Conservation (phyloP, 2,113 vertebrate genomes). For the Phyllostomus hastatus region DNA sequence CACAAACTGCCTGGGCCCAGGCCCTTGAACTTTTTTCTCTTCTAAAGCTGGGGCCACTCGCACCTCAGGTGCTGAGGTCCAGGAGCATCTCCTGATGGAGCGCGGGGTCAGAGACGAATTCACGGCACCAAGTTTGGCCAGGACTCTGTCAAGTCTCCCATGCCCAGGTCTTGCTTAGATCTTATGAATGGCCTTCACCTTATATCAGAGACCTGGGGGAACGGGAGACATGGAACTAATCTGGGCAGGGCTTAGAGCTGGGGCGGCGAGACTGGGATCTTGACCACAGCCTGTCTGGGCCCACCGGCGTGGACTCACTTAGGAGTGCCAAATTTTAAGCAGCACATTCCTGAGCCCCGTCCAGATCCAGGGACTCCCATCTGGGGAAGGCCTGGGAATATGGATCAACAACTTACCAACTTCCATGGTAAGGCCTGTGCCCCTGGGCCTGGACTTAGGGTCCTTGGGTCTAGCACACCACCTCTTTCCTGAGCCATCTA, state of each 20-base stretch:
- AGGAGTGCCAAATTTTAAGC: background rate
- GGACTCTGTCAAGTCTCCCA: background rate
- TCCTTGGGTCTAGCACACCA: no score
- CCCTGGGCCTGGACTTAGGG: background rate
- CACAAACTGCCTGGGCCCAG: background rate
- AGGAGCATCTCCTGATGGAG: background rate
- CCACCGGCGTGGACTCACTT: background rate
- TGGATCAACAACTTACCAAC: background rate
- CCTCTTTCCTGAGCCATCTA: background rate
- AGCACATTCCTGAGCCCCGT: background rate
- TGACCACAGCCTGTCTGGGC: background rate
- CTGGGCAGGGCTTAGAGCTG: background rate
- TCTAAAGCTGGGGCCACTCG: background rate
- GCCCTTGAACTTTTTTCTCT: background rate
- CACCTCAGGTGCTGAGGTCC: background rate
- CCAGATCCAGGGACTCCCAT: background rate
- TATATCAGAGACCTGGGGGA: background rate
- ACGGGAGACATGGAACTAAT: background rate
- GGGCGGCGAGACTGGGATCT: background rate
- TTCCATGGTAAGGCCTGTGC: rapidly evolving
- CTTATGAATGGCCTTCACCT: background rate
- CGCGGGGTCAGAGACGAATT: background rate
- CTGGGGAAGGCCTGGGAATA: background rate
- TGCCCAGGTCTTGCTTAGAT: background rate
- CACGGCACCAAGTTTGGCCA: background rate